These are phyloP conservation scores for Helicolenus hilgendorfi DNA, from an alignment of 2,797 vertebrate species.

Conservation along the genomic window DNA sequence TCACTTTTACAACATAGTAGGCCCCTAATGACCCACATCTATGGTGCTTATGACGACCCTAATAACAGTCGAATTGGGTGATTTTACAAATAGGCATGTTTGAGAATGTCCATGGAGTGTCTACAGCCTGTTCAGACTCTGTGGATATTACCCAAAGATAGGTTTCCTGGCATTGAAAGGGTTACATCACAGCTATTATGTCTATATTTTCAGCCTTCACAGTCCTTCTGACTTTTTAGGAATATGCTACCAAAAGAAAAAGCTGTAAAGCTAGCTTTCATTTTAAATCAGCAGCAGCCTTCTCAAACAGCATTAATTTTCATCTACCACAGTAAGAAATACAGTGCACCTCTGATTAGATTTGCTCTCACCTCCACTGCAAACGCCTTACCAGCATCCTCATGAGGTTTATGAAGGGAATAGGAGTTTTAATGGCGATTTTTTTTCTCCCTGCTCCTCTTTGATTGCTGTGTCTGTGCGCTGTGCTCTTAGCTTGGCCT, in stretches of 20 bases:
- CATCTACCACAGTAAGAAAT: slow-evolving; percentile 41
- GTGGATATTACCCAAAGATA: background rate
- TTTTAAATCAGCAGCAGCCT: slow-evolving; percentile 38
- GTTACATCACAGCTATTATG: background rate
- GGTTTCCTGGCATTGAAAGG: background rate
- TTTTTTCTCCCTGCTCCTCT: slow-evolving; percentile 43
- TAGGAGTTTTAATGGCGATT: slow-evolving; percentile 35
- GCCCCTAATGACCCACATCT: background rate
- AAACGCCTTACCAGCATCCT: slow-evolving; percentile 32
- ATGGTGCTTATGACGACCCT: background rate
- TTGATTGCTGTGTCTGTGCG: slow-evolving; percentile 54
- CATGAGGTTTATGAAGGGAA: slow-evolving; percentile 23
- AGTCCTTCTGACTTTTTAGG: background rate
- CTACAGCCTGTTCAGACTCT: background rate
- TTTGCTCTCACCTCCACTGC: slow-evolving; percentile 35
- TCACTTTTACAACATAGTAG: background rate
- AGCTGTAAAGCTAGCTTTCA: slow-evolving; percentile 4
- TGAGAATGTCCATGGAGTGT: background rate
- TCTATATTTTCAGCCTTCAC: background rate
- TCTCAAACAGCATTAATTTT: slow-evolving; percentile 50
- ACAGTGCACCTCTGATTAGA: slow-evolving; percentile 42
- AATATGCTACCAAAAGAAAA: slow-evolving; percentile 2
- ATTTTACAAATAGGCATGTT: background rate
- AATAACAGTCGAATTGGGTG: background rate
- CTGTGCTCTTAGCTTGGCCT: slow-evolving; percentile 47